phyloP scores from a whole-genome alignment of 1,140 invertebrate species.

The Colletes latitarsis region DNA sequence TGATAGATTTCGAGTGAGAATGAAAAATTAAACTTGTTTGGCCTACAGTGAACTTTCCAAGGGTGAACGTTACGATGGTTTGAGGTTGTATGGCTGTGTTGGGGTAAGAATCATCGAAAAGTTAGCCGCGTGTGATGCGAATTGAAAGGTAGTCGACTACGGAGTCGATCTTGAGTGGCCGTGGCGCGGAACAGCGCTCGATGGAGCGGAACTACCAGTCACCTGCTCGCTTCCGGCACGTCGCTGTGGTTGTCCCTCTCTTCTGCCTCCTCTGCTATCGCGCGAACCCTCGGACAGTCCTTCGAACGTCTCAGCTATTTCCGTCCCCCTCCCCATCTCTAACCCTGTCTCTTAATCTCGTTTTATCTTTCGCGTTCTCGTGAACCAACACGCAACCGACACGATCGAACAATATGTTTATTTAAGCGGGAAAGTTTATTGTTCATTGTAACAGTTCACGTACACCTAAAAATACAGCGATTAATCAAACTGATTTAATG shows the following conservation, averaged over 20 bases:
- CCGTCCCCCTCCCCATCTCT: constrained; percentile 11
- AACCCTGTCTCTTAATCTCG: constrained; percentile 28
- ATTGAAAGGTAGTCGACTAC: constrained; percentile 66
- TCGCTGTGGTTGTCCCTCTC: constrained; percentile 63
- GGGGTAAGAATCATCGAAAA: constrained; percentile 26
- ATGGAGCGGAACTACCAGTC: constrained; percentile 81
- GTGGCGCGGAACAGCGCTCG: constrained; percentile 80
- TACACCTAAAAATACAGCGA: too few species aligned
- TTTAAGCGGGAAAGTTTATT: background rate
- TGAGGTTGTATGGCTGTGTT: too few species aligned
- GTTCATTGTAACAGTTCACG: background rate
- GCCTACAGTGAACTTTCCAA: too few species aligned
- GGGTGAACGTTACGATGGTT: too few species aligned
- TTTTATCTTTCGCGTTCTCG: constrained; percentile 49
- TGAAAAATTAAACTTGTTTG: too few species aligned
- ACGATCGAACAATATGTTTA: background rate
- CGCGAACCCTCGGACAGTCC: constrained; percentile 53
- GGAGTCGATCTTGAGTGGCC: constrained; percentile 76
- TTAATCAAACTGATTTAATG: too few species aligned
- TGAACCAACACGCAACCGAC: too few species aligned
- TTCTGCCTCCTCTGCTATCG: constrained; percentile 41
- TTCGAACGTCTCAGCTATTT: constrained; percentile 49
- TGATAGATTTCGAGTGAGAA: too few species aligned
- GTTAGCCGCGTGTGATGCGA: constrained; percentile 50
- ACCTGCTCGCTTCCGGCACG: constrained; percentile 81